Percentiles rank a stretch among this genome's conserved stretches.
Conservation (phyloP, 53 echinoderm and acorn worm genomes). For the Temnopleurus reevesii region DNA sequence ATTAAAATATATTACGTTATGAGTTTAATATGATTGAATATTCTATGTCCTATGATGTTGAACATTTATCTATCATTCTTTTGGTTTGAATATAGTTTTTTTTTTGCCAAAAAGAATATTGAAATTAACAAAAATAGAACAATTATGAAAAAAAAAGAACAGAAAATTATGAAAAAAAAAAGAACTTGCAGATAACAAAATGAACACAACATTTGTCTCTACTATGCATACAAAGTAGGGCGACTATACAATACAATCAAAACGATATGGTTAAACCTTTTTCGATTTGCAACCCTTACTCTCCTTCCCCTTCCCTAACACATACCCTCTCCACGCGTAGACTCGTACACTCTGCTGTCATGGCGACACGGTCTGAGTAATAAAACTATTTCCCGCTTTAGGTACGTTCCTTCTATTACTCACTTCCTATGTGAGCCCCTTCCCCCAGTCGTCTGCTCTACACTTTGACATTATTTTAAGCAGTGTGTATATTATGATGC, state of each 20-base stretch:
- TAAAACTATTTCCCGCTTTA: constrained; percentile 31
- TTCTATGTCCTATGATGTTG: too few relatives aligned
- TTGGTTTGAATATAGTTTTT: too few relatives aligned
- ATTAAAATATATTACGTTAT: too few relatives aligned
- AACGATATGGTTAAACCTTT: neutral
- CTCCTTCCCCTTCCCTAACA: neutral
- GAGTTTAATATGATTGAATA: too few relatives aligned
- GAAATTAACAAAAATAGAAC: too few relatives aligned
- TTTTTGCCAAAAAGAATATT: too few relatives aligned
- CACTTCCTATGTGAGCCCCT: constrained; percentile 36
- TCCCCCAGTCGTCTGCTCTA: neutral
- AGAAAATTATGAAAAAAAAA: too few relatives aligned
- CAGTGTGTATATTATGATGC: neutral
- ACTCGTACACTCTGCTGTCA: constrained; percentile 8
- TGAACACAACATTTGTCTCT: neutral
- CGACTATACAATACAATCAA: neutral
- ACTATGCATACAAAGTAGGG: neutral
- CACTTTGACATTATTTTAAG: constrained; percentile 10
- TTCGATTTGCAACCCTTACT: neutral
- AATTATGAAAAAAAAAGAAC: too few relatives aligned
- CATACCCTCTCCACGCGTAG: too few relatives aligned
- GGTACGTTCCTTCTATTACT: constrained; percentile 42
- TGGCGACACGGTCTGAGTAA: constrained; percentile 49
- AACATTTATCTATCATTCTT: too few relatives aligned
- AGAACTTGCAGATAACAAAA: too few relatives aligned